These are phyloP conservation scores for Spongia lamella DNA, from an alignment of 37 sponge, comb jelly and placozoan genomes.

Conservation along the genomic window DNA sequence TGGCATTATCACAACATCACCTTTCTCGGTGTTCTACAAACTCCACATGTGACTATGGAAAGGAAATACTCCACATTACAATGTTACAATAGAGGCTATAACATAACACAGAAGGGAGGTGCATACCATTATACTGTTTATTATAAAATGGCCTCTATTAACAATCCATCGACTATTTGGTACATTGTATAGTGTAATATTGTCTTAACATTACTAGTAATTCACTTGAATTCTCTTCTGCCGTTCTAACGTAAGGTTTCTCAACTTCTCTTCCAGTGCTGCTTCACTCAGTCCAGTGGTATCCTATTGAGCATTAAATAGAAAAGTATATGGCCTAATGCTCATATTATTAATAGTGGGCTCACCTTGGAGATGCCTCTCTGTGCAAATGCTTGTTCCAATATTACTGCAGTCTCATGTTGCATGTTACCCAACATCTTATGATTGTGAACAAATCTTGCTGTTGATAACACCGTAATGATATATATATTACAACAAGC, in stretches of 20 bases:
- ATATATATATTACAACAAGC: too few relatives aligned
- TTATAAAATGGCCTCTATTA: too few relatives aligned
- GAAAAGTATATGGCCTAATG: background rate
- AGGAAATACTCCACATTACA: too few relatives aligned
- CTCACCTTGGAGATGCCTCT: conserved; percentile 53
- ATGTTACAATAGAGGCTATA: too few relatives aligned
- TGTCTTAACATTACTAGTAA: too few relatives aligned
- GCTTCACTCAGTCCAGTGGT: conserved; percentile 27
- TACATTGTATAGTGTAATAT: too few relatives aligned
- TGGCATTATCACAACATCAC: too few relatives aligned
- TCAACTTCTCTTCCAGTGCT: conserved; percentile 51
- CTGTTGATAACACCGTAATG: conserved; percentile 44
- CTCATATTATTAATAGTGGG: background rate
- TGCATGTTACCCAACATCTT: conserved; percentile 31
- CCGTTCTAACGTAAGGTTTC: conserved; percentile 33
- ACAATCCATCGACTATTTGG: too few relatives aligned
- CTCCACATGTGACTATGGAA: too few relatives aligned
- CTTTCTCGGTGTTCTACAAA: too few relatives aligned
- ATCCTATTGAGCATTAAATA: conserved; percentile 3
- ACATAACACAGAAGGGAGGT: too few relatives aligned
- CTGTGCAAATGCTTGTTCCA: conserved; percentile 41
- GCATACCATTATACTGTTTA: too few relatives aligned
- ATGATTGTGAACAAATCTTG: conserved; percentile 36
- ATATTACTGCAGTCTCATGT: conserved; percentile 12
- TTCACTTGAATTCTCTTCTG: conserved; percentile 42